Percentiles rank a stretch among this genome's conserved stretches.
phyloP scores from a whole-genome alignment of 1,140 invertebrate species.

The Neuroterus valhalla region DNA sequence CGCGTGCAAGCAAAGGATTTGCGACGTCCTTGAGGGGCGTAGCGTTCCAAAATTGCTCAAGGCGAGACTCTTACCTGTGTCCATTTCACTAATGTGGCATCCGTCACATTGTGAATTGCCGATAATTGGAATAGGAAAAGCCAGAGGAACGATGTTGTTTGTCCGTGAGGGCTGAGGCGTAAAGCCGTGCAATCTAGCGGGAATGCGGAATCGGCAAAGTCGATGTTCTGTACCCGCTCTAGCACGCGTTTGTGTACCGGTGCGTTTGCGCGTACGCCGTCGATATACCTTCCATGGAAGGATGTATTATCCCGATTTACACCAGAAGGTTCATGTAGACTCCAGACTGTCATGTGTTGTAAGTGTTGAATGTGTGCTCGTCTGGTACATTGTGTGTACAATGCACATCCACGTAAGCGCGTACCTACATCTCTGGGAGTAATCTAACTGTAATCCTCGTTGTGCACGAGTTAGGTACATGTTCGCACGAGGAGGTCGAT shows the following conservation, averaged over 20 bases:
- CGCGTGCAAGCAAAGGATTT: background rate
- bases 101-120: background rate
- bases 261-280: slow-evolving; percentile 1
- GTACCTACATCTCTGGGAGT: slow-evolving; percentile 16
- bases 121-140: slow-evolving; percentile 43
- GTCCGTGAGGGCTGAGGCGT: slow-evolving; percentile 22
- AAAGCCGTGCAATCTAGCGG: slow-evolving; percentile 35
- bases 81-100: background rate
- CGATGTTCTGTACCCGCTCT: background rate
- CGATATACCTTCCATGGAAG: background rate
- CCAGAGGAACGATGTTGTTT: slow-evolving; percentile 33
- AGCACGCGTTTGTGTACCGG: slow-evolving; percentile 3
- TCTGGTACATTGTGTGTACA: background rate
- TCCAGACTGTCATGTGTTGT: background rate
- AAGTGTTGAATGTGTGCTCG: background rate
- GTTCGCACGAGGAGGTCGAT: slow-evolving; percentile 19
- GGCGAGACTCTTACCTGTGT: background rate
- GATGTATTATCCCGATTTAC: slow-evolving; percentile 15
- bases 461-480: slow-evolving; percentile 27
- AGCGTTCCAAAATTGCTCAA: slow-evolving; percentile 10
- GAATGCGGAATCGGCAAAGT: slow-evolving; percentile 46
- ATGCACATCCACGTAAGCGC: background rate
- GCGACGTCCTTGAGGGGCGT: background rate
- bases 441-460: slow-evolving; percentile 28
- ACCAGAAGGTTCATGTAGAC: background rate